Conservation (phyloP, 2,888 invertebrate species). For the Ypsolopha scabrella region DNA sequence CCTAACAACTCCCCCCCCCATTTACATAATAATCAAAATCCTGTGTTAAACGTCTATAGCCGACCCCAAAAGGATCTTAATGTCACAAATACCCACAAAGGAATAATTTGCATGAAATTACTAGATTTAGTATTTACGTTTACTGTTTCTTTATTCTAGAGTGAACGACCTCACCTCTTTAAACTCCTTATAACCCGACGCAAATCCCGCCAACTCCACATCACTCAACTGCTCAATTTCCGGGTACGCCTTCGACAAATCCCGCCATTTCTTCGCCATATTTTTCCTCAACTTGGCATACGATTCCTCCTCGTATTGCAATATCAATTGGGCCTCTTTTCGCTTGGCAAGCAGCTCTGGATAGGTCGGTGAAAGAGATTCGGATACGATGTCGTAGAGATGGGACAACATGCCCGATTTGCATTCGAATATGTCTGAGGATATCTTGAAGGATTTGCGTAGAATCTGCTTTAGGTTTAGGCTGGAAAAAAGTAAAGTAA, state of each 20-base stretch:
- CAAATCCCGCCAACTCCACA: conserved; percentile 75
- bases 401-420: conserved; percentile 65
- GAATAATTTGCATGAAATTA: too few species aligned
- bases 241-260: conserved; percentile 68
- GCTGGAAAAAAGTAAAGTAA: conserved; percentile 22
- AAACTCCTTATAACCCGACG: conserved; percentile 78
- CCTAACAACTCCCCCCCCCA: too few species aligned
- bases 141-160: too few species aligned
- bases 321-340: conserved; percentile 73
- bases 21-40: too few species aligned
- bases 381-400: conserved; percentile 75
- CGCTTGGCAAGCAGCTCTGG: conserved; percentile 78
- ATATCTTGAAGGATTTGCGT: conserved; percentile 51
- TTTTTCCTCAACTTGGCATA: conserved; percentile 68
- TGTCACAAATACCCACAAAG: too few species aligned
- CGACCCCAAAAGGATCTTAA: too few species aligned
- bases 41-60: too few species aligned
- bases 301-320: conserved; percentile 77
- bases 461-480: conserved; percentile 55
- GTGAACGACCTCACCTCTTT: conserved; percentile 44
- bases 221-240: conserved; percentile 71
- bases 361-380: conserved; percentile 77
- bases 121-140: too few species aligned
- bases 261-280: conserved; percentile 73
- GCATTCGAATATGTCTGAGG: conserved; percentile 43